These are phyloP conservation scores for Scaptomyza graminum DNA, from an alignment of 1,140 invertebrate species.

Conservation along the genomic window DNA sequence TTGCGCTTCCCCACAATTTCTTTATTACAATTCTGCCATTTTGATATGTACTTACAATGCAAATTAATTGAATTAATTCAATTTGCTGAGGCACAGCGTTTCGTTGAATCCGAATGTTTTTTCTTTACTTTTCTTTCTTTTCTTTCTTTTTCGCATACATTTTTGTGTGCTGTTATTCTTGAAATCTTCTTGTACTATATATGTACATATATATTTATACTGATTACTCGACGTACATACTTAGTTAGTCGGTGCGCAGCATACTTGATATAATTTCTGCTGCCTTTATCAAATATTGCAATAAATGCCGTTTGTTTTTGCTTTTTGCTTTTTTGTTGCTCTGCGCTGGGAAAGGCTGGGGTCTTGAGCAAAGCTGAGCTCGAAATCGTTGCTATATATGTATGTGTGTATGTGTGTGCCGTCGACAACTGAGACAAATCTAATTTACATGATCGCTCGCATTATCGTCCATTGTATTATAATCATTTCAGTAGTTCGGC, in stretches of 20 bases:
- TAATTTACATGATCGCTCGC: slow-evolving; percentile 82
- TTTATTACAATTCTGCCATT: slow-evolving; percentile 74
- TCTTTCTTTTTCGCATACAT: slow-evolving; percentile 27
- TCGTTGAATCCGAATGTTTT: slow-evolving; percentile 32
- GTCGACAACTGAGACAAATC: slow-evolving; percentile 76
- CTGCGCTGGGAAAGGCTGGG: too few species aligned
- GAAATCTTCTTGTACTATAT: too few species aligned
- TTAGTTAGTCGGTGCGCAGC: slow-evolving; percentile 34
- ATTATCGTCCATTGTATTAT: slow-evolving; percentile 82
- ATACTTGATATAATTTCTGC: slow-evolving; percentile 36
- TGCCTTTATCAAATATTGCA: slow-evolving; percentile 22
- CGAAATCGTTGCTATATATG: not conserved
- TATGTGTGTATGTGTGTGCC: not conserved
- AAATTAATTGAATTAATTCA: slow-evolving; percentile 83
- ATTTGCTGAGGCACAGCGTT: slow-evolving; percentile 50
- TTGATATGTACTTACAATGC: slow-evolving; percentile 77
- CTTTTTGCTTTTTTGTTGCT: not conserved
- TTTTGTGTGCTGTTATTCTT: not conserved
- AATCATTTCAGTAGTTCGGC: slow-evolving; percentile 55
- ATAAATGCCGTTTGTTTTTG: not conserved
- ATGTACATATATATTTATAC: slow-evolving; percentile 16
- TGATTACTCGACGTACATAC: slow-evolving; percentile 31
- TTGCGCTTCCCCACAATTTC: slow-evolving; percentile 63
- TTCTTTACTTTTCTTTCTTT: slow-evolving; percentile 27
- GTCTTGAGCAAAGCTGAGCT: slow-evolving; percentile 5